phyloP scores from a whole-genome alignment of 2,797 vertebrate species.

The Balearica regulorum region DNA sequence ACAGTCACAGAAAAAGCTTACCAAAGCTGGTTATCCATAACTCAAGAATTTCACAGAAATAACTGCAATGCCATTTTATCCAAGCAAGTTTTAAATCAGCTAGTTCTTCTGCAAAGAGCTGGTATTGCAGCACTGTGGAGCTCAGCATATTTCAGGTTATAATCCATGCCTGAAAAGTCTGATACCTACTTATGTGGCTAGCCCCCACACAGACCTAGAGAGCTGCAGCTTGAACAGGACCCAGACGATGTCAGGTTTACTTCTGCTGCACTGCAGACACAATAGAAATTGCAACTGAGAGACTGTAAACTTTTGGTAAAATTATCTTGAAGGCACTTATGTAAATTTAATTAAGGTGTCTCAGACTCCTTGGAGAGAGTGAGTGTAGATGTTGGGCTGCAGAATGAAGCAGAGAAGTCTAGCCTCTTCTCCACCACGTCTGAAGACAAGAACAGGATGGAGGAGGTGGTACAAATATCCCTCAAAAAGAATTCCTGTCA shows the following conservation, averaged over 20 bases:
- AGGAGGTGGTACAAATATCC: slow-evolving; percentile 33
- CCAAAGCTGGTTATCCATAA: not conserved
- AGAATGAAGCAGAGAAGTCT: not conserved
- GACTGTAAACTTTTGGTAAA: not conserved
- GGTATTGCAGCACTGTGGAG: not conserved
- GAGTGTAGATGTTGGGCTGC: not conserved
- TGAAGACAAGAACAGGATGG: slow-evolving; percentile 11
- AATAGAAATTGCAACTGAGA: not conserved
- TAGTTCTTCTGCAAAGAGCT: not conserved
- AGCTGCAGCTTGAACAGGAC: not conserved
- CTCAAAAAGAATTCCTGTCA: not conserved
- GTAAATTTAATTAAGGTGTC: not conserved
- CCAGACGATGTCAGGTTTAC: rapidly evolving
- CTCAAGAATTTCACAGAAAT: not conserved
- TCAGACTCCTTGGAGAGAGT: not conserved
- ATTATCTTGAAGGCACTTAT: not conserved
- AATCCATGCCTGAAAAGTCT: not conserved
- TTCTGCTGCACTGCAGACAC: not conserved
- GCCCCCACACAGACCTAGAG: not conserved
- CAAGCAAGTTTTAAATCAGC: not conserved
- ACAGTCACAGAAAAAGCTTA: not conserved
- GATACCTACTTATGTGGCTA: not conserved
- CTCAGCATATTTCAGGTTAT: not conserved
- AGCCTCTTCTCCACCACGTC: not conserved
- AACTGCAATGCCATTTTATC: not conserved